Base-by-base conservation (phyloP, 1,140 invertebrate genomes). In the Plutomurus gul region DNA sequence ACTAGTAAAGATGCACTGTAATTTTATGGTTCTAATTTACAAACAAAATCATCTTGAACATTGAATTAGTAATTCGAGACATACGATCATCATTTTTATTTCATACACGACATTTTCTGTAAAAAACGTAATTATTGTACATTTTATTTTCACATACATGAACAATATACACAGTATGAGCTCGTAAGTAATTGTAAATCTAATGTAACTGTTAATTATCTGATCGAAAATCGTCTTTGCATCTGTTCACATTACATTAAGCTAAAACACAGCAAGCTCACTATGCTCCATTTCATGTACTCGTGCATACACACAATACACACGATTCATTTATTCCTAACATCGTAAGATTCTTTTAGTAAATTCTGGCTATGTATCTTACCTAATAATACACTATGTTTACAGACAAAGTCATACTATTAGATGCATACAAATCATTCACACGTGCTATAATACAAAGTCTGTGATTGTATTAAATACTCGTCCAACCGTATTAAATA, bases 101-200 rank as follows among this genome's bases (percentile, higher is more conserved):
- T 65, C 56, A 65, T 65, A 40, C 70, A 72, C 36, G 39, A 25
- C 70, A 72, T 72, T 72, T 40, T 72, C 36, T 72, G 70, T 72
- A 72, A 72, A 43, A 72, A 72, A 72, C 70, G 70, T 72, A 72
- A 72, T 72, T 72, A 72, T 72, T 72, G 70, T 72, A 72, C 70
- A 72, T 72, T 72, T 72, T 72, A 72, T 72, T 72, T 72, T 72
- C 36, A 72, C 70, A 72, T 72, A 72, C 70, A 72, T 72, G 70
- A 72, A 72, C 70, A 72, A 72, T 72, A 72, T 72, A 72, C 70
- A 72, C 70, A 72, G 39, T 72, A 72, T 72, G 70, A 72, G 70
- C 70, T 72, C 70, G 70, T 43, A 72, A 72, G 56, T 65, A 65
- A 65, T 33, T 33, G 18, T 65, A 56, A 65, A 25, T 65, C 56